phyloP scores from a whole-genome alignment of 2,888 invertebrate genomes.

The Branchellion lobata region DNA sequence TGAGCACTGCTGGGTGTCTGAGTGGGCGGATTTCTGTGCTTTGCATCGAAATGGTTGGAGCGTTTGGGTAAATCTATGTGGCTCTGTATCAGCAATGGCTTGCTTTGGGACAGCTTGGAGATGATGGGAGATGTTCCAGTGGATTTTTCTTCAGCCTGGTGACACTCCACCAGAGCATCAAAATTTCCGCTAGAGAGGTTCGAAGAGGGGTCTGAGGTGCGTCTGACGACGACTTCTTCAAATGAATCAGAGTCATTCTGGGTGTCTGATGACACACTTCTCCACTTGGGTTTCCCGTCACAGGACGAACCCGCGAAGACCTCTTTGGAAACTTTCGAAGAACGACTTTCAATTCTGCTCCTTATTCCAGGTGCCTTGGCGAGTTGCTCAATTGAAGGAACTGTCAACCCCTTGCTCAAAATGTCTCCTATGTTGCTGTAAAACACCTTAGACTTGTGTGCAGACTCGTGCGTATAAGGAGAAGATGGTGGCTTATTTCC shows the following conservation, averaged over 20 bases:
- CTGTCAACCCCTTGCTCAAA: neutral
- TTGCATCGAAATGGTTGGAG: neutral
- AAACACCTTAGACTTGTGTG: neutral
- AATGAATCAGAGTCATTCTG: neutral
- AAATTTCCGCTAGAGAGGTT: slow-evolving; percentile 1
- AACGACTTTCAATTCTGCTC: slow-evolving; percentile 29
- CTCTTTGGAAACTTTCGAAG: slow-evolving; percentile 19
- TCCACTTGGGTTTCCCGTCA: slow-evolving; percentile 20
- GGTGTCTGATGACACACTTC: slow-evolving; percentile 37
- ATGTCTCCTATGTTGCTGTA: slow-evolving; percentile 15
- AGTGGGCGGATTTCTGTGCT: neutral
- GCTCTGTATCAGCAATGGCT: neutral
- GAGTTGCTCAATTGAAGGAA: slow-evolving; percentile 38
- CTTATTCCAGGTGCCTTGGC: slow-evolving; percentile 35
- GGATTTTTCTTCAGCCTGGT: neutral
- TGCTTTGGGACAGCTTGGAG: neutral
- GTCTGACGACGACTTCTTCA: slow-evolving; percentile 1
- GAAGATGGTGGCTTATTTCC: slow-evolving; percentile 9
- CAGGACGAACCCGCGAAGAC: neutral
- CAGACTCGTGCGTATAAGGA: slow-evolving; percentile 1
- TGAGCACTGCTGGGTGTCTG: neutral
- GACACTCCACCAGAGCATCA: neutral
- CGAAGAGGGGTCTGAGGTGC: slow-evolving; percentile 32
- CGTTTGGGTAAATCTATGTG: neutral
- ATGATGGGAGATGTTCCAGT: neutral